Percentiles rank a stretch among this genome's conserved stretches.
Evolutionary conservation across 2,113 vertebrate genomes (phyloP).

Genomic region (Tricholaema leucomelas): DNA sequence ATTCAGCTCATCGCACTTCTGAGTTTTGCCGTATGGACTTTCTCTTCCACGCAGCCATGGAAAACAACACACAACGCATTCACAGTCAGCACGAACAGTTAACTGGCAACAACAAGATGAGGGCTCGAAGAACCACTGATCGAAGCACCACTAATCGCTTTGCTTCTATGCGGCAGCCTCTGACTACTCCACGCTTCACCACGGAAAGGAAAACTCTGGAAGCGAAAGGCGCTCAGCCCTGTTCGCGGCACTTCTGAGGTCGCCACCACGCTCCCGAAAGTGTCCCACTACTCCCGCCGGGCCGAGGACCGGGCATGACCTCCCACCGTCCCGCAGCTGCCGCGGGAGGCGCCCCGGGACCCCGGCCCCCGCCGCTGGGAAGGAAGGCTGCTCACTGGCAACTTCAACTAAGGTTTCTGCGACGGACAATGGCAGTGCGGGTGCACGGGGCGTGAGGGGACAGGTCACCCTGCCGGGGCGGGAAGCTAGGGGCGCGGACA

Average conservation of each 20-base stretch:
- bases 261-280: background rate
- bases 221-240: background rate
- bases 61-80: rapidly evolving
- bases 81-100: background rate
- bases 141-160: background rate
- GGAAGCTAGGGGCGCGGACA: background rate
- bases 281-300: rapidly evolving
- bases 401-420: background rate
- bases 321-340: background rate
- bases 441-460: background rate
- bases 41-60: rapidly evolving
- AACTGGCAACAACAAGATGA: rapidly evolving
- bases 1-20: background rate
- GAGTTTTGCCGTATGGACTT: no score
- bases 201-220: slow-evolving; percentile 8
- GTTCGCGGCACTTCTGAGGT: background rate
- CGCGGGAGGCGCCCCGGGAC: background rate
- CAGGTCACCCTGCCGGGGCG: background rate
- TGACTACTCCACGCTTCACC: background rate
- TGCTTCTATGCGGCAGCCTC: background rate
- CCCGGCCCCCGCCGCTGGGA: background rate
- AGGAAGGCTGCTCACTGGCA: background rate
- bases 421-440: background rate
- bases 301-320: background rate
- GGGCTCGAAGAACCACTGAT: background rate